Conservation (phyloP, 1,140 invertebrate species). For the Eumaeus atala region DNA sequence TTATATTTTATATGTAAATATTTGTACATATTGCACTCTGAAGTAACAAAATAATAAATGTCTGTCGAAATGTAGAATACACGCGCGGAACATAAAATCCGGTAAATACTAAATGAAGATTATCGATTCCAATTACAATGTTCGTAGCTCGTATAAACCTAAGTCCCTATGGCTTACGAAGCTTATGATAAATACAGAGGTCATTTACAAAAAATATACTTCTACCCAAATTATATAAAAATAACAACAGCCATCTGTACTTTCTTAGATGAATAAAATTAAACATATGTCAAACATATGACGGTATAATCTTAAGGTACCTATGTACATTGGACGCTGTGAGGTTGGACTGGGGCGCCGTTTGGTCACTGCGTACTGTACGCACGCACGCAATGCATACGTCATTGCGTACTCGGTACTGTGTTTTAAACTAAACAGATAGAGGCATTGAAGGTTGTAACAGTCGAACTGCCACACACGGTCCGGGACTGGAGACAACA, state of each 20-base stretch:
- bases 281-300: constrained; percentile 74
- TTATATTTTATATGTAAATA: constrained; percentile 71
- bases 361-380: constrained; percentile 46
- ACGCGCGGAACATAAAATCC: constrained; percentile 57
- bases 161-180: constrained; percentile 70
- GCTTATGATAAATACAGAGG: constrained; percentile 72
- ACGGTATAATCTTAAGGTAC: constrained; percentile 69
- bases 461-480: constrained; percentile 15
- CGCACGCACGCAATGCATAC: not conserved
- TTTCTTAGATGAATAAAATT: constrained; percentile 74
- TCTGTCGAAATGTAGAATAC: constrained; percentile 65
- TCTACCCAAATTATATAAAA: constrained; percentile 74
- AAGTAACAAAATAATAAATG: constrained; percentile 71
- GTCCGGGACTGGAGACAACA: not conserved
- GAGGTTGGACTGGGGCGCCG: constrained; percentile 46
- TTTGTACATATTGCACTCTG: constrained; percentile 74
- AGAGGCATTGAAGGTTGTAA: constrained; percentile 13
- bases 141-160: constrained; percentile 66
- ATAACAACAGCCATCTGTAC: constrained; percentile 75
- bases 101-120: constrained; percentile 51
- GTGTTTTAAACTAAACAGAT: constrained; percentile 3
- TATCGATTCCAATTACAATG: constrained; percentile 63
- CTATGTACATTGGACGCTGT: constrained; percentile 48
- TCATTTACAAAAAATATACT: constrained; percentile 73
- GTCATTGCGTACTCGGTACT: not conserved